A percentile compares a stretch with the other conserved stretches of the same genome.
Conservation (phyloP, 2,888 invertebrate species). For the Mesorhabditis sp. region DNA sequence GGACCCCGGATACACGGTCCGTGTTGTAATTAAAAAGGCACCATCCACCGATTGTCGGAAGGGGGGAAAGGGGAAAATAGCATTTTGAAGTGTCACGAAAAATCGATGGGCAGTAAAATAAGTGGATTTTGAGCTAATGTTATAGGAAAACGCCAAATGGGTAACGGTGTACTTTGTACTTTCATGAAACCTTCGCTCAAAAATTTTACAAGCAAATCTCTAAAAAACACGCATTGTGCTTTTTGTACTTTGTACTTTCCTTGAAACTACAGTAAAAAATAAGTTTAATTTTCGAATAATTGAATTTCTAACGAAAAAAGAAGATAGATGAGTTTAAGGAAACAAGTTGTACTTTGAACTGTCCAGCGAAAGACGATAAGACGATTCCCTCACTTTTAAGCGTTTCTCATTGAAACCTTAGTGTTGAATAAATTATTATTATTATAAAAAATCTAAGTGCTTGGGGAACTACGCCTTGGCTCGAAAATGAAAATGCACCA, state of each 20-base stretch:
- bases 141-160: not conserved
- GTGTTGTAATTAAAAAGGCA: constrained; percentile 9
- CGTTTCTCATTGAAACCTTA: too few species aligned
- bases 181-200: not conserved
- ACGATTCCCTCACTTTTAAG: too few species aligned
- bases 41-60: constrained; percentile 3
- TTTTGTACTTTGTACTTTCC: not conserved
- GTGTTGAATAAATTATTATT: too few species aligned
- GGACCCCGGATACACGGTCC: constrained; percentile 6
- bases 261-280: not conserved
- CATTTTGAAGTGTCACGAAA: too few species aligned
- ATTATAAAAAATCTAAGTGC: too few species aligned
- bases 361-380: too few species aligned
- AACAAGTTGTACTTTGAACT: too few species aligned
- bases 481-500: too few species aligned
- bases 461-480: too few species aligned
- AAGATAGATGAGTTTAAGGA: not conserved
- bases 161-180: not conserved
- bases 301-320: constrained; percentile 9
- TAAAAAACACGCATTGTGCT: not conserved
- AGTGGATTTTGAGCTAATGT: too few species aligned
- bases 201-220: not conserved
- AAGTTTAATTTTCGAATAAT: constrained; percentile 1
- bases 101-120: too few species aligned
- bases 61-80: not conserved